Evolutionary conservation across 2,797 vertebrate species (phyloP).

Genomic region (Amazona ochrocephala): DNA sequence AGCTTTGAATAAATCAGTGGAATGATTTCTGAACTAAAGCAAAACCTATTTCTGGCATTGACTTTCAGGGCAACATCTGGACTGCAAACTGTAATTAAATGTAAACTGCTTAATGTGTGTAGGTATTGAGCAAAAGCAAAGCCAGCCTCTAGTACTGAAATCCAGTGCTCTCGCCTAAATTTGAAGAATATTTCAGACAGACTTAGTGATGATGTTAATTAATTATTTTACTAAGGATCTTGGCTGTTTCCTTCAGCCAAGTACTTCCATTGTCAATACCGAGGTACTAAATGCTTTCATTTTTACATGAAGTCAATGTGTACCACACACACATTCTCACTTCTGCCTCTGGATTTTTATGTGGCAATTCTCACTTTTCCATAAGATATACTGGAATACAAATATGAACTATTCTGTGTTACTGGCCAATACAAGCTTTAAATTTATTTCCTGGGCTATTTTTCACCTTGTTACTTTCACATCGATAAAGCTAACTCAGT

Average conservation of each 20-base stretch:
- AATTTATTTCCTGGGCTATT: neutral
- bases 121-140: conserved; percentile 54
- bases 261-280: conserved; percentile 11
- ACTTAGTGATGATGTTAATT: conserved; percentile 25
- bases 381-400: neutral
- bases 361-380: neutral
- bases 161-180: conserved; percentile 27
- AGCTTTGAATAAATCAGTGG: conserved; percentile 7
- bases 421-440: neutral
- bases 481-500: neutral
- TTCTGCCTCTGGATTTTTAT: neutral
- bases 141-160: conserved; percentile 15
- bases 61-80: conserved; percentile 47
- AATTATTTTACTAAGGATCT: conserved; percentile 35
- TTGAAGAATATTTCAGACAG: conserved; percentile 49
- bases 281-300: neutral
- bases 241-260: conserved; percentile 36
- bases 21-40: neutral
- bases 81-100: conserved; percentile 27
- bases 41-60: neutral
- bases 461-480: neutral
- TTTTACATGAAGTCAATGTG: neutral
- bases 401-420: neutral
- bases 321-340: neutral
- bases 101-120: conserved; percentile 35